Conservation (phyloP, 2,113 vertebrate species). For the Labeo catla region DNA sequence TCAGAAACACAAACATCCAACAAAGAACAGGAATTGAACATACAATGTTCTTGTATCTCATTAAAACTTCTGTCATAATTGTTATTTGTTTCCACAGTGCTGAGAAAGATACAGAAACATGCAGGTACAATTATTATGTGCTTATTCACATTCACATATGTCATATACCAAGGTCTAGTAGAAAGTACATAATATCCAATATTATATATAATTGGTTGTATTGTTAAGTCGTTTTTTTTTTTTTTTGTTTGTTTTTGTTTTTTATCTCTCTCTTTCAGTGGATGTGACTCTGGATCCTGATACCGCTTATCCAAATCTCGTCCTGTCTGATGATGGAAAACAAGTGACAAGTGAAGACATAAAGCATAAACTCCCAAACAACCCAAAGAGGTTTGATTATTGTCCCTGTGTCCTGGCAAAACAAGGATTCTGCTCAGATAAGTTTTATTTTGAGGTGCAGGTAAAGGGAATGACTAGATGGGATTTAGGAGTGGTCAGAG, state of each 20-base stretch:
- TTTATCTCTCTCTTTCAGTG: background rate
- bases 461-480: background rate
- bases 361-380: background rate
- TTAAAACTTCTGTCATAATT: background rate
- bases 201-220: too few relatives aligned
- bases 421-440: background rate
- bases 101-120: background rate
- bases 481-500: background rate
- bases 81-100: background rate
- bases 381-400: background rate
- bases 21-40: too few relatives aligned
- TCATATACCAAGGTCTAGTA: too few relatives aligned
- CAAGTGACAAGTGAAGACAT: background rate
- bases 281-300: slow-evolving; percentile 16
- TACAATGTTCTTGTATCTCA: too few relatives aligned
- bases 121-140: background rate
- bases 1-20: too few relatives aligned
- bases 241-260: background rate
- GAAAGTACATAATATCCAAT: too few relatives aligned
- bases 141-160: too few relatives aligned
- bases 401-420: background rate
- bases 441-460: slow-evolving; percentile 23
- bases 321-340: background rate
- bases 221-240: background rate
- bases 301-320: background rate